Conservation (phyloP, 1,140 invertebrate species). For the Homalodisca vitripennis region DNA sequence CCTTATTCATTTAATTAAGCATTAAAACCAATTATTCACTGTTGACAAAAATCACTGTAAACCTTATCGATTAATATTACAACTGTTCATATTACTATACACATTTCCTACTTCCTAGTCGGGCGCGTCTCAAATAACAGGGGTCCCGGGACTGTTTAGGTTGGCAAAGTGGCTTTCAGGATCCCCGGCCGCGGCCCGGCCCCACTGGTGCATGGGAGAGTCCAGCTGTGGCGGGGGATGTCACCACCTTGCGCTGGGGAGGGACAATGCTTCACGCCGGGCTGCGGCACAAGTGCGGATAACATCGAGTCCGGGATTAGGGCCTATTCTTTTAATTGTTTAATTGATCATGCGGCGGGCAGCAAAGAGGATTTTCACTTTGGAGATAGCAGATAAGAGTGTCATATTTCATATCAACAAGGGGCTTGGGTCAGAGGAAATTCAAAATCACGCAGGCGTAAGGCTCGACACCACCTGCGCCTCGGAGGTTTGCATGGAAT, state of each 20-base stretch:
- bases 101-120: too few relatives aligned
- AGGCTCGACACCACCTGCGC: background rate
- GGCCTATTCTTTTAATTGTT: slow-evolving; percentile 24
- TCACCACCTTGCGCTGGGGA: background rate
- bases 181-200: background rate
- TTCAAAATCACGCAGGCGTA: slow-evolving; percentile 15
- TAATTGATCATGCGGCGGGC: slow-evolving; percentile 7
- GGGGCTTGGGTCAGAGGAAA: slow-evolving; percentile 5
- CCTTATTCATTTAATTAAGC: too few relatives aligned
- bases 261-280: background rate
- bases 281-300: background rate
- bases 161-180: background rate
- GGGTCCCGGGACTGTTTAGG: too few relatives aligned
- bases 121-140: background rate
- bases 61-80: too few relatives aligned
- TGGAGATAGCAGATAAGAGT: slow-evolving; percentile 3
- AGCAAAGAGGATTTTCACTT: slow-evolving; percentile 10
- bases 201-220: background rate
- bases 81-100: too few relatives aligned
- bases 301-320: slow-evolving; percentile 10
- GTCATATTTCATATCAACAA: slow-evolving; percentile 22
- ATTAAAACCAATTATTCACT: too few relatives aligned
- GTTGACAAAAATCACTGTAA: too few relatives aligned
- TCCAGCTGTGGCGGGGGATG: background rate
- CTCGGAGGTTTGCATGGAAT: background rate